Evolutionary conservation across 2,888 invertebrate genomes (phyloP).

Genomic region (Xanthorhoe spadicearia): DNA sequence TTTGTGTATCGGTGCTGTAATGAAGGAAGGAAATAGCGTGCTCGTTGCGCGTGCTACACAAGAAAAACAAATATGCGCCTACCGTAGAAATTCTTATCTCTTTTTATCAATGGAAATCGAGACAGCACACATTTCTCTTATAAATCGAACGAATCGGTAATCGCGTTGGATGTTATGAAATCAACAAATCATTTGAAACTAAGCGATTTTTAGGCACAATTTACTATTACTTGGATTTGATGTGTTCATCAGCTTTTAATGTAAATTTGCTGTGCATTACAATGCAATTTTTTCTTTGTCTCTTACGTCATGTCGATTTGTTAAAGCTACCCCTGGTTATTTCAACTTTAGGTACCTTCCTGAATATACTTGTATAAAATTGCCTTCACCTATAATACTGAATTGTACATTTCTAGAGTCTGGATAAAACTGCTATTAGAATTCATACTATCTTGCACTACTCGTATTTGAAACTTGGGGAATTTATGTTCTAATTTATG

Average conservation of each 20-base stretch:
- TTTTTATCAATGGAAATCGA: conserved; percentile 46
- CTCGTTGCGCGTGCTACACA: conserved; percentile 29
- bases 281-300: background rate
- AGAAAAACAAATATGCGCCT: conserved; percentile 38
- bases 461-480: too few species aligned
- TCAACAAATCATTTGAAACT: background rate
- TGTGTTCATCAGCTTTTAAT: background rate
- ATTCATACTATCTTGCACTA: too few species aligned
- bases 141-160: conserved; percentile 14
- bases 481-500: too few species aligned
- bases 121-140: conserved; percentile 37
- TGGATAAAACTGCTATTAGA: too few species aligned
- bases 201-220: background rate
- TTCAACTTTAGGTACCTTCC: too few species aligned
- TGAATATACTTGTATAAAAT: too few species aligned
- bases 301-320: too few species aligned
- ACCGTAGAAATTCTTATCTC: conserved; percentile 44
- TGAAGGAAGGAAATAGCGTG: conserved; percentile 44
- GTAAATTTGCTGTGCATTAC: too few species aligned
- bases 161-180: conserved; percentile 10
- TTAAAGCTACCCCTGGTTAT: too few species aligned
- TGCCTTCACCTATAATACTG: too few species aligned
- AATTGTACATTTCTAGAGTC: too few species aligned
- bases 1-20: conserved; percentile 17
- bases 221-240: background rate